A percentile compares a stretch with the other conserved stretches of the same genome.
Evolutionary conservation across 2,888 invertebrate genomes (phyloP).

Genomic region (Serrognathus titanus): DNA sequence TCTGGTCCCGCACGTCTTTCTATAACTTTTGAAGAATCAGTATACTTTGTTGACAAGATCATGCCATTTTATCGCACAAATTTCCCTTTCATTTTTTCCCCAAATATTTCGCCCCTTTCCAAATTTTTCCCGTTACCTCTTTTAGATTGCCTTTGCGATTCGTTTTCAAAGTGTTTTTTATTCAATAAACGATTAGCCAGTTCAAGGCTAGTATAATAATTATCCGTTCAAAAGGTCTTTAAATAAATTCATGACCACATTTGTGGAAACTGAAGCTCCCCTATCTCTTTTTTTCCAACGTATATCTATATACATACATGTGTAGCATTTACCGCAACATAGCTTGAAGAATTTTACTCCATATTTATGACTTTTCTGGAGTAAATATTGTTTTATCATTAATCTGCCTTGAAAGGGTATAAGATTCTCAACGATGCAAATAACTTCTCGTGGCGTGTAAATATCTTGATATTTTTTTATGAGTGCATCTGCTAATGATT

Average conservation of each 20-base stretch:
- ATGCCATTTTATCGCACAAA: constrained; percentile 28
- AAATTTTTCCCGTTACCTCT: constrained; percentile 11
- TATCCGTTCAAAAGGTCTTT: constrained; percentile 19
- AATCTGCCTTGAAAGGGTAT: too few relatives aligned
- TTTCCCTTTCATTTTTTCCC: constrained; percentile 21
- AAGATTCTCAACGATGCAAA: too few relatives aligned
- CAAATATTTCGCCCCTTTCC: constrained; percentile 14
- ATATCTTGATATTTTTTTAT: too few relatives aligned
- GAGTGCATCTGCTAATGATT: too few relatives aligned
- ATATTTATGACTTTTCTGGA: too few relatives aligned
- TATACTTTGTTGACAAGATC: constrained; percentile 12
- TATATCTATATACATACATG: background rate
- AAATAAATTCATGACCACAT: constrained; percentile 16
- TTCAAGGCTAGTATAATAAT: constrained; percentile 21
- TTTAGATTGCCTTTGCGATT: constrained; percentile 19
- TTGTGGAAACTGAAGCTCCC: constrained; percentile 11
- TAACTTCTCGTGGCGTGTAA: too few relatives aligned
- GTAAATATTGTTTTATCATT: too few relatives aligned
- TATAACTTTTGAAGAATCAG: background rate
- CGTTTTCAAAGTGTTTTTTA: constrained; percentile 21
- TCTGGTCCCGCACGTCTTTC: background rate
- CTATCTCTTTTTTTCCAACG: background rate
- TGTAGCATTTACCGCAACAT: background rate
- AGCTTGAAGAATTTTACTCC: too few relatives aligned
- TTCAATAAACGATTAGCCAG: constrained; percentile 6